A percentile compares a stretch with the other conserved stretches of the same genome.
Evolutionary conservation across 2,113 vertebrate species (phyloP).

Genomic region (Hippotragus niger): DNA sequence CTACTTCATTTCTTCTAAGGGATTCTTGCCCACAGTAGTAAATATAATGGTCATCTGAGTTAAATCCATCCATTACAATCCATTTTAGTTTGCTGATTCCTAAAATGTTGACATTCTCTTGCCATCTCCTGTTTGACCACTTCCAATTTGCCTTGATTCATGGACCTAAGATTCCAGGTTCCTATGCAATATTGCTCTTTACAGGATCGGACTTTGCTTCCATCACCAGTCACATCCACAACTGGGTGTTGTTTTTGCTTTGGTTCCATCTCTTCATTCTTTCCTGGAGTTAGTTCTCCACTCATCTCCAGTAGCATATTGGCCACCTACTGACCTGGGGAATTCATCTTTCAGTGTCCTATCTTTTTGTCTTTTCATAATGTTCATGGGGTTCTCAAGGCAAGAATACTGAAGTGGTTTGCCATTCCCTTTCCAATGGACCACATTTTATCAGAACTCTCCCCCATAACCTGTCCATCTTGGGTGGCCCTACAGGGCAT

Average conservation of each 20-base stretch:
- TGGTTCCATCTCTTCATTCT: neutral
- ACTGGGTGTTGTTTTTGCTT: neutral
- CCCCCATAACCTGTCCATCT: neutral
- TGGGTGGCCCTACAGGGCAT: neutral
- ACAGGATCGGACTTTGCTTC: accelerated
- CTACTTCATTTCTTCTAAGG: neutral
- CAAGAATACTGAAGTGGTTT: neutral
- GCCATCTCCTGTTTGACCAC: neutral
- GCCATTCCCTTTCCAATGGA: neutral
- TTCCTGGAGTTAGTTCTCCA: neutral
- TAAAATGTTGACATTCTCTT: neutral
- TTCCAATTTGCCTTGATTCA: neutral
- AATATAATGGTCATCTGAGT: neutral
- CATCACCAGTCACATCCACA: neutral
- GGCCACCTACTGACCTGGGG: neutral
- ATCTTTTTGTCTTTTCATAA: neutral
- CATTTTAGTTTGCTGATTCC: neutral
- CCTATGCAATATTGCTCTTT: neutral
- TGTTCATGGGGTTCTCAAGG: neutral
- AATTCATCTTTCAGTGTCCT: neutral
- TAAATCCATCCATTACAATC: neutral
- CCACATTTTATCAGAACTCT: neutral
- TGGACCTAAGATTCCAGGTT: neutral
- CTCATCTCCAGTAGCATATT: neutral
- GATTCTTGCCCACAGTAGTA: neutral